Conservation (phyloP, 2,888 invertebrate species). For the Acrobasis suavella region DNA sequence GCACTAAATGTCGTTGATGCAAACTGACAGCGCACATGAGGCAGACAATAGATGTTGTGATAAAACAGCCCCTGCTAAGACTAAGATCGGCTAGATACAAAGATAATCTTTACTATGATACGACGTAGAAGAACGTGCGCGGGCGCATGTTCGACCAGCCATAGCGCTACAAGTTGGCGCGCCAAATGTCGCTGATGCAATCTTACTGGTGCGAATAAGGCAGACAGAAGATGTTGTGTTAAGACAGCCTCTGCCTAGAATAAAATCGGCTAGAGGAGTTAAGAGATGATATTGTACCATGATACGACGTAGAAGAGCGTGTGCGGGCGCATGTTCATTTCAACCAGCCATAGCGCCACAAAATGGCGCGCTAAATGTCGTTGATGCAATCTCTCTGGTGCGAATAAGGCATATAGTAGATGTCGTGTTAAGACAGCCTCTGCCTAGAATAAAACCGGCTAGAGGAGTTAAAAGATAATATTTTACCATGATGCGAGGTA, state of each 20-base stretch:
- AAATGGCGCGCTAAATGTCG: constrained; percentile 95
- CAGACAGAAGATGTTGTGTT: constrained; percentile 94
- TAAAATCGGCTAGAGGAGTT: too few species aligned
- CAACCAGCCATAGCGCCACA: constrained; percentile 98
- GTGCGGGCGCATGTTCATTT: constrained; percentile 95
- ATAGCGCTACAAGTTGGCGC: constrained; percentile 94
- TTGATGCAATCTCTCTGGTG: constrained; percentile 91
- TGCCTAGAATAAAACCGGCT: constrained; percentile 78
- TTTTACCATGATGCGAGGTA: constrained; percentile 93
- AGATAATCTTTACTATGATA: constrained; percentile 86
- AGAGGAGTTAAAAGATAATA: background rate
- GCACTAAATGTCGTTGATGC: too few species aligned
- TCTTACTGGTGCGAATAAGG: constrained; percentile 93
- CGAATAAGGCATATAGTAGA: constrained; percentile 94
- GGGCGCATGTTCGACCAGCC: constrained; percentile 97
- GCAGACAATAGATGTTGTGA: too few species aligned
- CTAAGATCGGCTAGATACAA: too few species aligned
- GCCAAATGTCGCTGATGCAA: constrained; percentile 95
- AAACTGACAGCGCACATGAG: too few species aligned
- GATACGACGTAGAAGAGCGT: constrained; percentile 92
- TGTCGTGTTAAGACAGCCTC: constrained; percentile 98
- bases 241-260: constrained; percentile 95
- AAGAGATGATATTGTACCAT: constrained; percentile 83
- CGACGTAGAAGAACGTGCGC: constrained; percentile 93
- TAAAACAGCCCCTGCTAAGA: too few species aligned